Evolutionary conservation across 2,113 vertebrate genomes (phyloP).

Genomic region (Vicugna pacos): DNA sequence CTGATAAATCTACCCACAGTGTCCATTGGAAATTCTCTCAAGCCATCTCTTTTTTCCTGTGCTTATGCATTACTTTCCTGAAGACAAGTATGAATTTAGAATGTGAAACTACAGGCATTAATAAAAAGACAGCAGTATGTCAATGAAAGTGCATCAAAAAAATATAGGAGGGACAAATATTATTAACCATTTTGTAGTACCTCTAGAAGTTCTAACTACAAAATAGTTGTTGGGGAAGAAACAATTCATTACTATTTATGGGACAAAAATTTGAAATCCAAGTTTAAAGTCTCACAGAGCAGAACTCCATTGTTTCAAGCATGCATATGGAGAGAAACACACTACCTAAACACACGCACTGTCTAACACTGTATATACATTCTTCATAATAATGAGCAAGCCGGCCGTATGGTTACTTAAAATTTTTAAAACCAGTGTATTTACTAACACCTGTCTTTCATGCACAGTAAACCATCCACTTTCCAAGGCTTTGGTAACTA

Average conservation of each 20-base stretch:
- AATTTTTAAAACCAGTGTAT: conserved; percentile 15
- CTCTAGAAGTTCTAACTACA: conserved; percentile 27
- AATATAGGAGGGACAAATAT: conserved; percentile 29
- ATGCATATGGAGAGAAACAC: not conserved
- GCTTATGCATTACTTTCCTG: not conserved
- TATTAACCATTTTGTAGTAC: conserved; percentile 10
- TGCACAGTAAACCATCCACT: not conserved
- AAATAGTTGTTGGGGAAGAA: conserved; percentile 36
- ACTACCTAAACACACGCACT: not conserved
- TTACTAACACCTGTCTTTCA: not conserved
- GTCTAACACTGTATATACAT: not conserved
- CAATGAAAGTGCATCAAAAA: conserved; percentile 51
- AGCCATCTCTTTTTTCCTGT: not conserved
- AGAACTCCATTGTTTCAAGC: conserved; percentile 1
- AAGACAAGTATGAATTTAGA: conserved; percentile 47
- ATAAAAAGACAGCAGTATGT: conserved; percentile 12
- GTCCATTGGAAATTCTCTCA: not conserved
- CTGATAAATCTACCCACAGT: conserved; percentile 43
- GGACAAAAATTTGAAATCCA: conserved; percentile 54
- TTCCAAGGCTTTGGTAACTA: not conserved
- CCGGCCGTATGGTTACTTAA: not conserved
- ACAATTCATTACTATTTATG: conserved; percentile 21
- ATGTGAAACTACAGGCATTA: not conserved
- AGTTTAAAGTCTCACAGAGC: conserved; percentile 34
- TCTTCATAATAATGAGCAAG: conserved; percentile 20